Evolutionary conservation across 2,113 vertebrate species (phyloP).

Genomic region (Rhinoptilus africanus): DNA sequence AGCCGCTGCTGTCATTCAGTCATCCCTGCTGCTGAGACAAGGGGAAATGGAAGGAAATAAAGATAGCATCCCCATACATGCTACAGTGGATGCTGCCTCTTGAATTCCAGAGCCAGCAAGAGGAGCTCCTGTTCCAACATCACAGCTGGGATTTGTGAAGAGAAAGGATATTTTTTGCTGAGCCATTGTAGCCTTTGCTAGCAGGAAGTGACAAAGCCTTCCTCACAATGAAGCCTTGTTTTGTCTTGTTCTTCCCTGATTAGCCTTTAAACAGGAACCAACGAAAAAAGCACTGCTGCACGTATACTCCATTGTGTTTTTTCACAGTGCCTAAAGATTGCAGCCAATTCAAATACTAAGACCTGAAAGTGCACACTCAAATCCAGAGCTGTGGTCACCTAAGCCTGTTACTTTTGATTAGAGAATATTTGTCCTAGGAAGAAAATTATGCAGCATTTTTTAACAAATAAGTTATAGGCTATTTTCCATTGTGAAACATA

Average conservation of each 20-base stretch:
- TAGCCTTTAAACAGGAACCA: slow-evolving; percentile 2
- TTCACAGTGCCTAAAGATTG: background rate
- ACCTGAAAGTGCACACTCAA: background rate
- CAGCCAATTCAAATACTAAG: background rate
- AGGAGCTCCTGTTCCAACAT: background rate
- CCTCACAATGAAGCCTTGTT: slow-evolving; percentile 14
- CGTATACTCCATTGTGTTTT: background rate
- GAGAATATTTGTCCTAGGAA: background rate
- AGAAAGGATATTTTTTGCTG: slow-evolving; percentile 30
- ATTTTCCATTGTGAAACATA: background rate
- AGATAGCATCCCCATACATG: accelerated
- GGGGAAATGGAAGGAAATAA: background rate
- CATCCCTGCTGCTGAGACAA: background rate
- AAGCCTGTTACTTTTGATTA: background rate
- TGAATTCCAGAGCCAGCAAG: slow-evolving; percentile 13
- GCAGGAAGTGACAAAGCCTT: slow-evolving; percentile 24
- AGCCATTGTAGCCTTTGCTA: background rate
- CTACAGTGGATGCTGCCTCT: background rate
- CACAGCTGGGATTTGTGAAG: slow-evolving; percentile 5
- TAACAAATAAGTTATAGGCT: background rate
- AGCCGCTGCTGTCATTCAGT: background rate
- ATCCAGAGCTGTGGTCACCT: background rate
- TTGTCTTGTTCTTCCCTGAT: slow-evolving; percentile 16
- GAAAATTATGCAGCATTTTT: background rate
- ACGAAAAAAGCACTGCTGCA: background rate